Evolutionary conservation across 2,888 invertebrate species (phyloP), one percentile per base, ranked within the genome.

Genomic region (Rhagonycha fulva): DNA sequence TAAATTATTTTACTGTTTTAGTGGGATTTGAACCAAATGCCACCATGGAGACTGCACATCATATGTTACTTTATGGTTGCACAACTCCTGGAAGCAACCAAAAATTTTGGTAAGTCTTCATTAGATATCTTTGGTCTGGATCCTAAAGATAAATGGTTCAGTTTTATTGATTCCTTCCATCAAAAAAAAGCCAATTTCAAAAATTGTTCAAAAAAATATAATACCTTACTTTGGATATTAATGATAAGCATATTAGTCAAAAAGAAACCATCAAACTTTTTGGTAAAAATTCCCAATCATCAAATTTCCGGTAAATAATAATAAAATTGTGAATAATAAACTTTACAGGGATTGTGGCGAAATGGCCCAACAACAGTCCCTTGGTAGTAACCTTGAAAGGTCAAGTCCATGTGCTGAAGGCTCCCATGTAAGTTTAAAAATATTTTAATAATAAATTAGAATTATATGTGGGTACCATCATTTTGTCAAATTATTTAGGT

Each of bases 11-110:
- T 19, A 24, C n/a, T 68, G 23, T 90, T 91, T 69, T 88, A 95
- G 96, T 96, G 83, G 97, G 96, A 66, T 99, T 97, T 87, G 92
- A 95, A 87, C 97, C 98, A 1, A 96, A 97, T 85, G 96, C 97
- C 1, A 93, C 95, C 11, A 96, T 95, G 94, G 91, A 94, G 84
- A 95, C 94, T 4, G 96, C 96, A 10, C 98, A 98, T 89, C 98
- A 98, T 87, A 97, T 98, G 93, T 89, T 98, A 69, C 87, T 98
- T 0, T 98, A 97, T 85, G 98, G 98, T 12, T 98, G 98, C 84
- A 90, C 92, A 3, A 91, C 91, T 74, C 97, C 96, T 0, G 96
- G 96, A 2, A 91, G 91, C 32, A 89, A 90, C 78, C 91, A 93
- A 74, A 87, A 90, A 23, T 93, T 94, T 70, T 96, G 97, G 96